phyloP scores from a whole-genome alignment of 2,888 invertebrate species.

The Phasia obesa region DNA sequence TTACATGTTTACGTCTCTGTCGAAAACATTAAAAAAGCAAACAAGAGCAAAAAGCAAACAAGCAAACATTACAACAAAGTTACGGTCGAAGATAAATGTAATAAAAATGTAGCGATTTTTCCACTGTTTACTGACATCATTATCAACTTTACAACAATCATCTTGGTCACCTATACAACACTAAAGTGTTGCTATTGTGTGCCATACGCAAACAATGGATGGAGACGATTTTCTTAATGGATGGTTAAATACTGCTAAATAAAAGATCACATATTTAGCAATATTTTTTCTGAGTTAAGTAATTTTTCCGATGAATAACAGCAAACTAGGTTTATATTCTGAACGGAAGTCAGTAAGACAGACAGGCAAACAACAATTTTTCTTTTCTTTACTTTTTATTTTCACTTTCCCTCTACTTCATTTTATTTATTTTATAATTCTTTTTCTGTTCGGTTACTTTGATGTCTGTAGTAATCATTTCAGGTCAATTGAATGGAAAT shows the following conservation, averaged over 20 bases:
- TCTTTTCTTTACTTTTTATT: conserved; percentile 50
- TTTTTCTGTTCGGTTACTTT: no score
- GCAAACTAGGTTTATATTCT: no score
- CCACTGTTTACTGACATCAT: no score
- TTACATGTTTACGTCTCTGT: no score
- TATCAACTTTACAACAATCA: no score
- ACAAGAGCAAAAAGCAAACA: no score
- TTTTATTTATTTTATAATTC: conserved; percentile 30
- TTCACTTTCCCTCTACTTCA: conserved; percentile 10
- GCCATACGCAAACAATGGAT: conserved; percentile 48
- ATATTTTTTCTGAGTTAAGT: conserved; percentile 32
- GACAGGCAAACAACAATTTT: conserved; percentile 12
- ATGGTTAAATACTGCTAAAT: conserved; percentile 36
- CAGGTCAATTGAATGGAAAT: conserved; percentile 57
- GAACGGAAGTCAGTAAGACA: conserved; percentile 41
- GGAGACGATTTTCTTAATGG: conserved; percentile 52
- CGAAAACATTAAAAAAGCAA: no score
- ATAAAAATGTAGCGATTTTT: no score
- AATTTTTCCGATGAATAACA: conserved; percentile 14
- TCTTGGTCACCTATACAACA: no score
- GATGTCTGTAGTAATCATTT: no score
- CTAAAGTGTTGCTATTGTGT: neutral
- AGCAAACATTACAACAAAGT: no score
- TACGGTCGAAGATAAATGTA: no score
- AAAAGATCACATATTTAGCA: conserved; percentile 12